A percentile compares a stretch with the other conserved stretches of the same genome.
Evolutionary conservation across 2,113 vertebrate genomes (phyloP).

Genomic region (Pachypanchax playfairii): DNA sequence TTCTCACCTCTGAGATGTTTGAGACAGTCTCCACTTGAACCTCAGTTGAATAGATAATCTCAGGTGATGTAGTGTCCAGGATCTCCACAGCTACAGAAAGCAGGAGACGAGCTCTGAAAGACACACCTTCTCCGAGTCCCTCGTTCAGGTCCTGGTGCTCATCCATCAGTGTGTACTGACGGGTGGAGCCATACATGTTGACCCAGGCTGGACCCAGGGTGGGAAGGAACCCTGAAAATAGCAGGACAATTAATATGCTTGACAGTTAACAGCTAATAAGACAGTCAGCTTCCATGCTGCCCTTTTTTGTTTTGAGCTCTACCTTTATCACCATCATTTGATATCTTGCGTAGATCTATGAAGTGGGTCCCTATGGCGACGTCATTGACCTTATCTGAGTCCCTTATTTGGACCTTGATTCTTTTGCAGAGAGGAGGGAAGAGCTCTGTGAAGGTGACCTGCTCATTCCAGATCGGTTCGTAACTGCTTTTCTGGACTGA

Average conservation of each 20-base stretch:
- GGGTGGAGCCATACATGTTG: slow-evolving; percentile 97
- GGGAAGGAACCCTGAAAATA: slow-evolving; percentile 91
- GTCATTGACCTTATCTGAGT: slow-evolving; percentile 97
- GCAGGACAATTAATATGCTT: slow-evolving; percentile 20
- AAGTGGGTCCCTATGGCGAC: slow-evolving; percentile 97
- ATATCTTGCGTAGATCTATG: slow-evolving; percentile 93
- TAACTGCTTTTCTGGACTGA: slow-evolving; percentile 96
- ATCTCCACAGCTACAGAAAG: slow-evolving; percentile 91
- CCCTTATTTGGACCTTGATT: slow-evolving; percentile 94
- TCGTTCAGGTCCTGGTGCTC: slow-evolving; percentile 99
- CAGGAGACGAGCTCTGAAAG: slow-evolving; percentile 92
- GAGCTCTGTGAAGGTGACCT: slow-evolving; percentile 93
- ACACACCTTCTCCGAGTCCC: slow-evolving; percentile 94
- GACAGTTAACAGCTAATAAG: slow-evolving; percentile 34
- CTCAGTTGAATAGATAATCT: slow-evolving; percentile 90
- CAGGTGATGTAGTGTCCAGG: slow-evolving; percentile 89
- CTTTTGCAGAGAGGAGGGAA: slow-evolving; percentile 95
- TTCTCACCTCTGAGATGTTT: slow-evolving; percentile 82
- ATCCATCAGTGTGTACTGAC: slow-evolving; percentile 95
- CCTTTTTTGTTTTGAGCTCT: slow-evolving; percentile 4
- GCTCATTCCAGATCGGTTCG: slow-evolving; percentile 96
- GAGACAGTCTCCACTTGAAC: slow-evolving; percentile 88
- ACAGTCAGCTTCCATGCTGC: neutral
- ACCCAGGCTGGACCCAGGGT: slow-evolving; percentile 95
- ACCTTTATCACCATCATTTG: slow-evolving; percentile 99